These are phyloP conservation scores for Stenurella melanura DNA, from an alignment of 2,888 invertebrate genomes.

Conservation along the genomic window DNA sequence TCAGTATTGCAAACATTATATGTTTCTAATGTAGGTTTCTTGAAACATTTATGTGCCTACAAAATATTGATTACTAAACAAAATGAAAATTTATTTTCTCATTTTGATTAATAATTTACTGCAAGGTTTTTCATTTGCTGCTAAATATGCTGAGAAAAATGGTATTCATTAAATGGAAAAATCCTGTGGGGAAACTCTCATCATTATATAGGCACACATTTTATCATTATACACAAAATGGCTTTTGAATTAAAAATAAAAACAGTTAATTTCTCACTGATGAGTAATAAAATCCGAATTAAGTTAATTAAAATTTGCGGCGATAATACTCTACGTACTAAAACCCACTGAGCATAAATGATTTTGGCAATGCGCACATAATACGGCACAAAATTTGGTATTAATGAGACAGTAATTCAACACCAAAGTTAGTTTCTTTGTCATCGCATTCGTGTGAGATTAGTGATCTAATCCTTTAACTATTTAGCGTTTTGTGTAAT, in stretches of 20 bases:
- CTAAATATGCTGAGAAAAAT: no score
- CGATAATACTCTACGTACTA: not conserved
- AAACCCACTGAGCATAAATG: slow-evolving; percentile 17
- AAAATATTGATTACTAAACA: no score
- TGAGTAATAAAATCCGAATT: not conserved
- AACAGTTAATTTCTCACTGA: not conserved
- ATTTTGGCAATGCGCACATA: slow-evolving; percentile 24
- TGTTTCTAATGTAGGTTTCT: no score
- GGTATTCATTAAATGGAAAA: no score
- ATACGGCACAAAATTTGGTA: slow-evolving; percentile 47
- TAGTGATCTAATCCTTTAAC: slow-evolving; percentile 63
- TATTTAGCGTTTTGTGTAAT: slow-evolving; percentile 60
- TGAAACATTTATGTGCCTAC: no score
- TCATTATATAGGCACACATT: no score
- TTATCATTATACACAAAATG: no score
- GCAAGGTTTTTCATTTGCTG: no score
- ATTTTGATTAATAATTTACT: no score
- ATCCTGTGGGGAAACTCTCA: no score
- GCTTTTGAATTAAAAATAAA: not conserved
- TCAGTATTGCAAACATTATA: no score
- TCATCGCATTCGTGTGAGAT: slow-evolving; percentile 59
- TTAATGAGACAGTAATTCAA: slow-evolving; percentile 55
- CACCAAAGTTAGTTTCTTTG: slow-evolving; percentile 58
- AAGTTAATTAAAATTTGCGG: not conserved
- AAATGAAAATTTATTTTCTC: no score